Evolutionary conservation across 1,140 invertebrate genomes (phyloP).

Genomic region (Eufriesea mexicana): DNA sequence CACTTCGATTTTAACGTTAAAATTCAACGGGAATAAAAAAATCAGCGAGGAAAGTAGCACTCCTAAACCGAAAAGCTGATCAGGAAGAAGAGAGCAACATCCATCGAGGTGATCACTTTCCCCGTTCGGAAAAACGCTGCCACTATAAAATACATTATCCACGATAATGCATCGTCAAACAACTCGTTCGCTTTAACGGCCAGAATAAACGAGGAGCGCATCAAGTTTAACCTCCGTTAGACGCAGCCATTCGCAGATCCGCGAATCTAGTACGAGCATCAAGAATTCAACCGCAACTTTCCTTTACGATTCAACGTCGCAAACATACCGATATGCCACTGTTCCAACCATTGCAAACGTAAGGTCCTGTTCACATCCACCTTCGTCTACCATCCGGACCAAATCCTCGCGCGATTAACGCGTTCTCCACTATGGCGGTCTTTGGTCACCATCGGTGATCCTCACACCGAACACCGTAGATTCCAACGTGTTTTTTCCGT

Average conservation of each 20-base stretch:
- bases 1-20: no score
- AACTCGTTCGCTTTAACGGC: slow-evolving; percentile 10
- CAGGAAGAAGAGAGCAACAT: no score
- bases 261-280: slow-evolving; percentile 8
- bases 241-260: not conserved
- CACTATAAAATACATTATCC: not conserved
- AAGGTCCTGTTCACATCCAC: not conserved
- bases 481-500: no score
- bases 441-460: no score
- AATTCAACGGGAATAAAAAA: no score
- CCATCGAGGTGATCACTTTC: not conserved
- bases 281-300: slow-evolving; percentile 22
- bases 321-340: not conserved
- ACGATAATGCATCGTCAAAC: slow-evolving; percentile 15
- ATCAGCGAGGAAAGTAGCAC: no score
- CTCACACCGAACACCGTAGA: no score
- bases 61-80: no score
- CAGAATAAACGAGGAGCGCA: slow-evolving; percentile 11
- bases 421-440: no score
- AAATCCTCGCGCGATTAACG: not conserved
- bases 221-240: slow-evolving; percentile 19
- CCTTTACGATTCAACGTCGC: not conserved
- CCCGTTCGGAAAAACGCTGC: not conserved
- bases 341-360: not conserved
- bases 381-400: not conserved